These are phyloP conservation scores for Kryptopterus vitreolus DNA, from an alignment of 2,797 vertebrate genomes.

Conservation along the genomic window DNA sequence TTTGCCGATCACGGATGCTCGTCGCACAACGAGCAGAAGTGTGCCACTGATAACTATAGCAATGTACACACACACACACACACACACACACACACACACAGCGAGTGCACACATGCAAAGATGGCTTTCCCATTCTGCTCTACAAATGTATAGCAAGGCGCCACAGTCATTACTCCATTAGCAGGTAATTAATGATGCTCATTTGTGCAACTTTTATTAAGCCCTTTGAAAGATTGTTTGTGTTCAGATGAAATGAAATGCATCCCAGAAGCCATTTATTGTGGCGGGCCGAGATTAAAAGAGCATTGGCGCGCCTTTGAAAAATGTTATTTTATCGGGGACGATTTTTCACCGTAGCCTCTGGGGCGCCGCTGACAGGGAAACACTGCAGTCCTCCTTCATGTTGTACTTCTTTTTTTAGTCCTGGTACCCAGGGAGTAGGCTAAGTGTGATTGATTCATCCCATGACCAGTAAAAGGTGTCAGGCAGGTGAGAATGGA, in stretches of 20 bases:
- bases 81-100: constrained; percentile 63
- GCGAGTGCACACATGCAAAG: constrained; percentile 51
- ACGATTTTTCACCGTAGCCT: constrained; percentile 93
- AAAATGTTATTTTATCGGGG: constrained; percentile 96
- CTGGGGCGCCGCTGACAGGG: constrained; percentile 88
- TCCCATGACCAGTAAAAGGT: constrained; percentile 87
- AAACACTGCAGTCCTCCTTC: constrained; percentile 93
- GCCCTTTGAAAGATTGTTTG: constrained; percentile 85
- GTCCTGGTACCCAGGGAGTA: constrained; percentile 86
- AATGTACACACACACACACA: constrained; percentile 31
- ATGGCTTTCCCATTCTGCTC: constrained; percentile 50
- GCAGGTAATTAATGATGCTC: constrained; percentile 89
- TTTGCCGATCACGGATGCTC: not conserved
- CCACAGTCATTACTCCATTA: constrained; percentile 90
- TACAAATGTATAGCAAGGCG: constrained; percentile 65
- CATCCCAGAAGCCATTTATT: constrained; percentile 89
- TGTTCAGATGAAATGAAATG: constrained; percentile 86
- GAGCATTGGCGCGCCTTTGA: constrained; percentile 90
- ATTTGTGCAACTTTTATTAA: constrained; percentile 92
- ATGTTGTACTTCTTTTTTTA: constrained; percentile 89
- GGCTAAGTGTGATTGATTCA: constrained; percentile 96
- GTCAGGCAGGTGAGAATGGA: constrained; percentile 89
- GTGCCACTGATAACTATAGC: constrained; percentile 46
- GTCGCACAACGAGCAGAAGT: constrained; percentile 21
- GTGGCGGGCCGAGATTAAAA: constrained; percentile 92